phyloP scores from a whole-genome alignment of 35 echinoderm and acorn worm genomes.

The Hemicentrotus pulcherrimus region DNA sequence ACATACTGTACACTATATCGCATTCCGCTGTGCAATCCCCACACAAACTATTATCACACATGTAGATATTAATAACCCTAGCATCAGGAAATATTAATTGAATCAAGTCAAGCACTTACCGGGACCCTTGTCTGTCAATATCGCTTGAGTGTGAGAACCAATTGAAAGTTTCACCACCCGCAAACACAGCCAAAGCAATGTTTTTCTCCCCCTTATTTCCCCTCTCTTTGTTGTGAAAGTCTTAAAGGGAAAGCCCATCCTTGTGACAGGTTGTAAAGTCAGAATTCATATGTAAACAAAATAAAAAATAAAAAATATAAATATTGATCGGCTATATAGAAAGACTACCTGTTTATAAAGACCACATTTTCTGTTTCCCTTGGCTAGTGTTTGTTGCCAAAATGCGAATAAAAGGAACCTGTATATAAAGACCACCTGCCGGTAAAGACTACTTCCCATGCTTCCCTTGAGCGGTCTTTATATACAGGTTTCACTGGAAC shows the following conservation, averaged over 20 bases:
- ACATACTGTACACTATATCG: background rate
- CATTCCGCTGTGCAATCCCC: background rate
- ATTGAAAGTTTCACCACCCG: background rate
- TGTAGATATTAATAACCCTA: constrained; percentile 38
- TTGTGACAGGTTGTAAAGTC: no score
- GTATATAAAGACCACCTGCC: no score
- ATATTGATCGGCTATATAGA: no score
- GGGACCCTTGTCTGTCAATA: constrained; percentile 1
- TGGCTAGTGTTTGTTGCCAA: no score
- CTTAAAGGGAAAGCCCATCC: background rate
- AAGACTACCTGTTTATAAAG: no score
- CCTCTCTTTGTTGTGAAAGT: background rate
- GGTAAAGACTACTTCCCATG: no score
- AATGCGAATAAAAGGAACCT: no score
- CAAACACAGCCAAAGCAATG: background rate
- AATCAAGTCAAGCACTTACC: background rate
- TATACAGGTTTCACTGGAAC: no score
- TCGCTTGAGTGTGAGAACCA: background rate
- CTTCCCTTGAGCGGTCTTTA: no score
- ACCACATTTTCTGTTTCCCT: no score
- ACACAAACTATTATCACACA: constrained; percentile 30
- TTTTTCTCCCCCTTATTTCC: background rate
- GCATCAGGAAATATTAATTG: constrained; percentile 33
- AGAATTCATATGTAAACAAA: no score
- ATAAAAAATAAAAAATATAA: no score